These are phyloP conservation scores for Idris sp. DNA, from an alignment of 1,140 invertebrate species.

Conservation along the genomic window DNA sequence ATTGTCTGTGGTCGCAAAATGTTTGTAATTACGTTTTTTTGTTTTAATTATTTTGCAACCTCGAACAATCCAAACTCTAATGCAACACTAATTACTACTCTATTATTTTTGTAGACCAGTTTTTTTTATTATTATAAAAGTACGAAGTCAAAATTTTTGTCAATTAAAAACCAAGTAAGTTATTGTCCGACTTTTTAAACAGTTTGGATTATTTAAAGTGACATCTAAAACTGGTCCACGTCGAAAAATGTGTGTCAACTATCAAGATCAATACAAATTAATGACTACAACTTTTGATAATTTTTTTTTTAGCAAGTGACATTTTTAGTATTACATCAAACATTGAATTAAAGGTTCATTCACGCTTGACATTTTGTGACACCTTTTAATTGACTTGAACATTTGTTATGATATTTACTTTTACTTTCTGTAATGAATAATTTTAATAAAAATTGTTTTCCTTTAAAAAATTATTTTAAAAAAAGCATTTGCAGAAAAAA, in stretches of 20 bases:
- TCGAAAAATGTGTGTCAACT: constrained; percentile 17
- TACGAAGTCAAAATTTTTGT: constrained; percentile 6
- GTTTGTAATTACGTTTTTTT: too few species aligned
- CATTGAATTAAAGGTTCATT: constrained; percentile 3
- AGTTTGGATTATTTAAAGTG: neutral
- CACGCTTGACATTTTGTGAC: too few species aligned
- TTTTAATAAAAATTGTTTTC: too few species aligned
- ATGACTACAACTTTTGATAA: constrained; percentile 20
- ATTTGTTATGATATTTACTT: too few species aligned
- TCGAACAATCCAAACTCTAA: constrained; percentile 25
- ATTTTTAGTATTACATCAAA: neutral
- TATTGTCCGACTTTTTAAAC: constrained; percentile 16
- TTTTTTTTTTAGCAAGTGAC: constrained; percentile 2
- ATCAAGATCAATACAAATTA: constrained; percentile 22
- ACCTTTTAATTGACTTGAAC: constrained; percentile 4
- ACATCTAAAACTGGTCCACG: constrained; percentile 21
- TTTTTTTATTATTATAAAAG: constrained; percentile 19
- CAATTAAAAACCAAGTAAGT: too few species aligned
- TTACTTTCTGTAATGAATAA: too few species aligned
- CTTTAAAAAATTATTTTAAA: too few species aligned
- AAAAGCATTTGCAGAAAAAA: too few species aligned
- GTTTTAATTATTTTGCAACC: neutral
- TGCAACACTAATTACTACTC: constrained; percentile 7
- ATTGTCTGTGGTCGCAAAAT: constrained; percentile 5
- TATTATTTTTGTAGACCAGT: constrained; percentile 14